A percentile compares a stretch with the other conserved stretches of the same genome.
Conservation (phyloP, 2,888 invertebrate species). For the Chymomyza amoena region DNA sequence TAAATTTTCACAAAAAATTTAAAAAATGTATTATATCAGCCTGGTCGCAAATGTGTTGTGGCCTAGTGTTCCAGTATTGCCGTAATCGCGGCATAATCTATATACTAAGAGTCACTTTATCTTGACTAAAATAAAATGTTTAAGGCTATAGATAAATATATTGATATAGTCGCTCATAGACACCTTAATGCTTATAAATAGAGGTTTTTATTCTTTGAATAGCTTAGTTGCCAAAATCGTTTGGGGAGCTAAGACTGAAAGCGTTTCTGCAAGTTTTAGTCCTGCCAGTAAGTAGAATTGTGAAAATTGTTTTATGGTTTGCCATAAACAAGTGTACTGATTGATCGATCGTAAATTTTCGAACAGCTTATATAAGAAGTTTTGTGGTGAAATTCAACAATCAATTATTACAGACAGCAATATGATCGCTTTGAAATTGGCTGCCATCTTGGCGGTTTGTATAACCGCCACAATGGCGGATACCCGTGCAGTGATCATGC, state of each 20-base stretch:
- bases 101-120: conserved; percentile 39
- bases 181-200: conserved; percentile 46
- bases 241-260: not conserved
- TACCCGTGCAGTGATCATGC: conserved; percentile 23
- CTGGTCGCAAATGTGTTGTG: not conserved
- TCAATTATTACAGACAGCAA: conserved; percentile 29
- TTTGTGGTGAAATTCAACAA: conserved; percentile 23
- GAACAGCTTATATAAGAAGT: not conserved
- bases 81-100: conserved; percentile 58
- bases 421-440: conserved; percentile 47
- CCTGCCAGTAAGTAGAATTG: not conserved
- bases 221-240: not conserved
- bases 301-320: conserved; percentile 1
- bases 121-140: conserved; percentile 58
- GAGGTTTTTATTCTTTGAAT: not conserved
- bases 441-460: conserved; percentile 41
- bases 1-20: no score
- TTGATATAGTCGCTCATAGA: conserved; percentile 18
- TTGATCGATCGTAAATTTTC: not conserved
- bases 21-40: not conserved
- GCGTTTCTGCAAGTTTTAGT: not conserved
- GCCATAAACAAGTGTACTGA: not conserved
- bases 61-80: not conserved
- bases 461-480: conserved; percentile 47
- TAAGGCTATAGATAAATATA: conserved; percentile 54